Percentiles rank a stretch among this genome's conserved stretches.
Conservation (phyloP, 2,888 invertebrate genomes). For the Scelioninae gen. 1 region DNA sequence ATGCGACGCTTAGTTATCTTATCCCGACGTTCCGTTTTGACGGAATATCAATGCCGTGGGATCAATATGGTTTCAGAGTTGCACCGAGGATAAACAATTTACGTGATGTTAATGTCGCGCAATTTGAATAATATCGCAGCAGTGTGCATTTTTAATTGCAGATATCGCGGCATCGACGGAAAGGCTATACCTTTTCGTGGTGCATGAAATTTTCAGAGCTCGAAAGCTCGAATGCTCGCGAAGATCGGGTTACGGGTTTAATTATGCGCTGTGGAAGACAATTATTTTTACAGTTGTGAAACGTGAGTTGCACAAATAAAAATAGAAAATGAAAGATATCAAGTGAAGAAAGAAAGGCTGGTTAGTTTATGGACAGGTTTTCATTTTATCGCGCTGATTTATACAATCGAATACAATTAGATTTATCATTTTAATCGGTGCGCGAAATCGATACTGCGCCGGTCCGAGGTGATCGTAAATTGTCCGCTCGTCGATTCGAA, state of each 20-base stretch:
- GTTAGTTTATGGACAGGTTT: slow-evolving; percentile 21
- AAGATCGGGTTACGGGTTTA: slow-evolving; percentile 48
- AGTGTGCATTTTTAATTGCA: slow-evolving; percentile 54
- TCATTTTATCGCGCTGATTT: slow-evolving; percentile 55
- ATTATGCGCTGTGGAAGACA: slow-evolving; percentile 48
- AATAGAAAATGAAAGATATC: background rate
- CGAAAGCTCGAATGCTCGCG: slow-evolving; percentile 22
- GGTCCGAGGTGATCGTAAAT: slow-evolving; percentile 38
- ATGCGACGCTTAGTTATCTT: slow-evolving; percentile 42
- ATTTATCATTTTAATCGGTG: slow-evolving; percentile 64
- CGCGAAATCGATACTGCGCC: slow-evolving; percentile 55
- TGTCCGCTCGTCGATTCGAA: slow-evolving; percentile 42
- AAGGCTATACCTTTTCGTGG: slow-evolving; percentile 7
- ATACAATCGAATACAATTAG: slow-evolving; percentile 54
- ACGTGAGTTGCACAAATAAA: background rate
- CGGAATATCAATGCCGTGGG: slow-evolving; percentile 47
- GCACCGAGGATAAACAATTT: slow-evolving; percentile 46
- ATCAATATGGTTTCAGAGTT: slow-evolving; percentile 49
- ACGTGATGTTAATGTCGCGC: slow-evolving; percentile 38
- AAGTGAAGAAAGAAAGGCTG: slow-evolving; percentile 1
- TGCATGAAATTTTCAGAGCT: slow-evolving; percentile 36
- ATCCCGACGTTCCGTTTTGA: slow-evolving; percentile 32
- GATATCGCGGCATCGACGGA: slow-evolving; percentile 35
- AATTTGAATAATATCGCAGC: slow-evolving; percentile 52
- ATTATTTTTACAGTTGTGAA: slow-evolving; percentile 46